phyloP scores from a whole-genome alignment of 2,797 vertebrate species.

The Microchirus variegatus region DNA sequence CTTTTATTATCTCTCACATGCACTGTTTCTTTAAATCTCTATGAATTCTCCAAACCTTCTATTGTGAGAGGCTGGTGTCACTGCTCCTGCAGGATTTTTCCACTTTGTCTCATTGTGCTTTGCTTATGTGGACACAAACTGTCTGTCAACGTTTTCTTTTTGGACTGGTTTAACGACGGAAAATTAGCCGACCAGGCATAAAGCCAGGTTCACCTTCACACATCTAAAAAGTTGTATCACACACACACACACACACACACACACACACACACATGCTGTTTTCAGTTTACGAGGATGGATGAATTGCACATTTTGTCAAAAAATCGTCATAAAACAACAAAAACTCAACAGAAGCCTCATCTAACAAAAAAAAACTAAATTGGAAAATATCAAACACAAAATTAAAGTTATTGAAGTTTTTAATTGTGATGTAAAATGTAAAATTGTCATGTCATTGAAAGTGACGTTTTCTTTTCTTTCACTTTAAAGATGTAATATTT shows the following conservation, averaged over 20 bases:
- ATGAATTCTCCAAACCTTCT: not conserved
- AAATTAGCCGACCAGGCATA: slow-evolving; percentile 10
- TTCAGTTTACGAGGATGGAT: not conserved
- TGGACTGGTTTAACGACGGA: not conserved
- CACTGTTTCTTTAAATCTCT: not conserved
- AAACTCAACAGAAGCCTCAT: too few relatives aligned
- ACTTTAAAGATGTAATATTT: too few relatives aligned
- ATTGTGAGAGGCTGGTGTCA: not conserved
- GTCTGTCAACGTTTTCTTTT: slow-evolving; percentile 11
- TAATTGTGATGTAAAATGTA: too few relatives aligned
- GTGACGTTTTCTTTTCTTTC: too few relatives aligned
- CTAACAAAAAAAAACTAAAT: too few relatives aligned
- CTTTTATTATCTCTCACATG: not conserved
- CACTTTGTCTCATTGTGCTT: slow-evolving; percentile 6
- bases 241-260: not conserved
- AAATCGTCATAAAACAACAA: too few relatives aligned
- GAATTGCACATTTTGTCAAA: not conserved
- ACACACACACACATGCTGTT: not conserved
- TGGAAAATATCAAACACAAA: too few relatives aligned
- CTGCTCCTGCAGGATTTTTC: not conserved
- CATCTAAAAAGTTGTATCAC: slow-evolving; percentile 7
- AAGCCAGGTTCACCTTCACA: not conserved
- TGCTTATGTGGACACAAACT: slow-evolving; percentile 13
- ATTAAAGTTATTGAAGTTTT: too few relatives aligned
- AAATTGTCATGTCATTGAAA: too few relatives aligned